Base-by-base conservation (phyloP, 2,113 vertebrate species). In the Mustela nigripes region DNA sequence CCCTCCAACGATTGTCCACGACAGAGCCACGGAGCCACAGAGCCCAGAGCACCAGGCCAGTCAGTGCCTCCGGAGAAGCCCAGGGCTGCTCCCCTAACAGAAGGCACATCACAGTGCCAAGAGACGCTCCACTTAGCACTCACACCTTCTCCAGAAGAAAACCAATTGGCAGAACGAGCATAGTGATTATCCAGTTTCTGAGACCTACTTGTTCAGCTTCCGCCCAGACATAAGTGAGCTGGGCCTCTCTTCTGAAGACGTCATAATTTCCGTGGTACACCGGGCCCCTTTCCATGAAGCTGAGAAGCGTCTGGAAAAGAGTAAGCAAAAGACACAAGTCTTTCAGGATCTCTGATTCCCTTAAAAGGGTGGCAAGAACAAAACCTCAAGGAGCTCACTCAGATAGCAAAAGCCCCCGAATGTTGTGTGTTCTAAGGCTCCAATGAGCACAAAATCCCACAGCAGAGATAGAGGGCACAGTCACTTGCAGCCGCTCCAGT, bases 261-360 rank as follows among this genome's bases (percentile, higher is more conserved):
- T 99, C 99, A 99, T 97, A 99, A 99, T 94, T 99, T 99, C 97
- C 99, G 99, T 89, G 99, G 99, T 26, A 98, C 97, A 22, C 90
- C 98, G 92, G 99, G 97, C 90, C 98, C 99, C 98, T 99, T 99
- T 73, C 99, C 97, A 0, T 99, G 99, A 93, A 99, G 98, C 97
- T 99, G 99, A 97, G 99, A 98, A 91, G 99, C 96, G 98, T 99
- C 99, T 99, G 98, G 60, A 99, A 98, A 95, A 78, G 97, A 98
- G 0, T 90, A 97, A 98, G 85, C 6, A 92, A 96, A 95, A 93
- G 95, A 80, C 42, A 95, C 11, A 33, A 53, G n/a, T 18, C 73
- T 58, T 14, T 97, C 0, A 22, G 79, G 78, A 63, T 19, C 94
- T 82, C 24, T 10, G 60, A 39, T 90, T 91, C 58, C 67, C 82